Base-by-base conservation (phyloP, 2,113 vertebrate genomes). In the Donacobius atricapilla region DNA sequence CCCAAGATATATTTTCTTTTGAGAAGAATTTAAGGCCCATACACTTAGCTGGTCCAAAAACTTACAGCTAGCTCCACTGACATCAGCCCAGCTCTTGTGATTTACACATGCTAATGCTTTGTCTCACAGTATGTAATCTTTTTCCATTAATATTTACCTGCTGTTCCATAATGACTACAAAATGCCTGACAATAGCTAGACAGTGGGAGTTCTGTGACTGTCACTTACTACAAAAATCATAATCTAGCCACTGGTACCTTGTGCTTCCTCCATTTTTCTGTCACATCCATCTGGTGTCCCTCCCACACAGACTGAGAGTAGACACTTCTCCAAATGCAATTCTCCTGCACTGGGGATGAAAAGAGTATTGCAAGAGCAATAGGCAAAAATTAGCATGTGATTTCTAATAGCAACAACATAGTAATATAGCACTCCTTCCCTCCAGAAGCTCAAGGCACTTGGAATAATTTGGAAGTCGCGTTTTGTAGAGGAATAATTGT, bases 91-190 rank as follows among this genome's bases (percentile, higher is more conserved):
- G 48, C 37, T 85, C 54, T 50, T 20, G 4, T 94, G 87, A 90
- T 88, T 93, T 95, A 90, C 79, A 66, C 50, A 66, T 9, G n/a
- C 27, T 83, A 66, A 90, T 72, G 47, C 47, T 91, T 39, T 88
- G 82, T 77, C 58, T 85, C 94, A 83, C 91, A 90, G 85, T 83
- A 7, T 60, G 85, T 8, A 83, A 66, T 86, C 71, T 66, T 95
- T 80, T 83, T 39, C 87, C 58, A 86, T 94, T 96, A 95, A 95
- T 94, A 95, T 96, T 95, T 91, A 95, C 93, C 91, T 97, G 90
- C 93, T 96, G 94, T 86, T 95, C 42, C 75, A 56, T 92, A 96
- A 96, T 91, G 78, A 94, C 90, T 96, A 85, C 91, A 96, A 94
- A 96, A 91, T 0, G 3, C 82, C 44, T 7, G 7, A 96, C 87